Percentiles rank a stretch among this genome's conserved stretches.
Evolutionary conservation across 2,888 invertebrate genomes (phyloP).

Genomic region (Tipula vernalis): DNA sequence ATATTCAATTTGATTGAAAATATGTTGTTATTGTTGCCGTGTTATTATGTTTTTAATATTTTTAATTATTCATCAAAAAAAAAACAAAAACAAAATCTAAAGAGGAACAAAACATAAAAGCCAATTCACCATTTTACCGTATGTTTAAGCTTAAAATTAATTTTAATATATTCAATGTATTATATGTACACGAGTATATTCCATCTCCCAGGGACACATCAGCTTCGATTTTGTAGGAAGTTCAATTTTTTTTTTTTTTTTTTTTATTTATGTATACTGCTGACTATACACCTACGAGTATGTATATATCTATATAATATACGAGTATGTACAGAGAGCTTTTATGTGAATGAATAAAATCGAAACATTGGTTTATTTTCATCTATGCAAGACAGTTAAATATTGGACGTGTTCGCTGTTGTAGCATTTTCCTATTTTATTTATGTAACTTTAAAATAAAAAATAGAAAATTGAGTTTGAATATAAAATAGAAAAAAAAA

Average conservation of each 20-base stretch:
- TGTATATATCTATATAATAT: neutral
- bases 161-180: neutral
- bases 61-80: neutral
- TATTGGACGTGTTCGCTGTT: too few species aligned
- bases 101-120: neutral
- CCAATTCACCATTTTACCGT: neutral
- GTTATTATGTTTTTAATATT: neutral
- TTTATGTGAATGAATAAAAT: neutral
- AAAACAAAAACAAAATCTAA: neutral
- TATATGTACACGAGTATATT: neutral
- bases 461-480: neutral
- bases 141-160: neutral
- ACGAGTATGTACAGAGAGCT: neutral
- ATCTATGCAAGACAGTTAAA: neutral
- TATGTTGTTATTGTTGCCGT: neutral
- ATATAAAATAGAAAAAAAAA: too few species aligned
- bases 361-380: neutral
- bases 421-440: too few species aligned
- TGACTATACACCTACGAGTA: neutral
- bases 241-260: neutral
- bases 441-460: neutral
- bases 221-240: neutral
- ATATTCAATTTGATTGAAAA: neutral
- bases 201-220: neutral
- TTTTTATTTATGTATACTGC: neutral